Evolutionary conservation across 2,797 vertebrate species (phyloP), one percentile per base, ranked within the genome.

Genomic region (Columba guinea): DNA sequence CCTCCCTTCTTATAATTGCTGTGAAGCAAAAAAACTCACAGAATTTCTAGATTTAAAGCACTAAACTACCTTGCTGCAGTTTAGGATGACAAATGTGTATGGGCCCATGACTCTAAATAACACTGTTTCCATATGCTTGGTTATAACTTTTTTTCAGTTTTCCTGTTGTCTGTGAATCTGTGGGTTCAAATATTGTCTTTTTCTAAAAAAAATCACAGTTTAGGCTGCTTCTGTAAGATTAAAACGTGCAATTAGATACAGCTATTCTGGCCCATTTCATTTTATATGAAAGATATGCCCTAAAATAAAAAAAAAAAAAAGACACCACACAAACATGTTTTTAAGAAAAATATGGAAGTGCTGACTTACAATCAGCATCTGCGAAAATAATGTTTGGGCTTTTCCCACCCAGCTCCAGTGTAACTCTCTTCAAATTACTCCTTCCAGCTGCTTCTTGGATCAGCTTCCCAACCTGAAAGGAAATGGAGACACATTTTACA

Each of bases 351-450:
- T 41, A 35, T 5, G 9, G 28, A 92, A 89, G 41, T 73, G 60
- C 59, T 79, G 96, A 98, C 99, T 99, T 98, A 99, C 99, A 98
- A 96, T 99, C 99, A 59, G 99, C 99, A 98, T 99, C 99, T 97
- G 99, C 99, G 95, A 99, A 99, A 98, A 99, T 99, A 97, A 99
- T 99, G 98, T 99, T 99, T 94, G 99, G 99, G 97, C 98, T 99
- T 98, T 99, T 99, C 89, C 99, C 99, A 97, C 99, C 99, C 86
- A 99, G 98, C 97, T 99, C 99, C 98, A 99, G 98, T 27, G 99
- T 99, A 92, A 99, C 99, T 98, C 99, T 98, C 98, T 99, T 99
- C 98, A 99, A 98, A 98, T 99, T 99, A 97, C 99, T 99, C 98
- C 98, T 99, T 97, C 99, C 99, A 97, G 99, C 99, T 97, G 99